Base-by-base conservation (phyloP, 2,113 vertebrate species). In the Aix galericulata region DNA sequence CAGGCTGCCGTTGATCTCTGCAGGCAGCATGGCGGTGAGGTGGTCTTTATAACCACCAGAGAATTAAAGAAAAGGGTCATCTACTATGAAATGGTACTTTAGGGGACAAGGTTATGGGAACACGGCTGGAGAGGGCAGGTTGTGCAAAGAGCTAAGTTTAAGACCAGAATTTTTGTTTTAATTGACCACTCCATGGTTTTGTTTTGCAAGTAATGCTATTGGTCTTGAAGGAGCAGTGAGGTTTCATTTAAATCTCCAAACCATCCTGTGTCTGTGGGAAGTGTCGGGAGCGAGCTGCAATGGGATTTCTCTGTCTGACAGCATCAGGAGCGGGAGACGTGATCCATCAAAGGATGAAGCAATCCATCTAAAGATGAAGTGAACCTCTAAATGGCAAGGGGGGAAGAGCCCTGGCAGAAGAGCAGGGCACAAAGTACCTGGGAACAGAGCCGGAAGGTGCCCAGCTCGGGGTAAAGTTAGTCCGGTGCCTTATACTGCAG, bases 201-300 rank as follows among this genome's bases (percentile, higher is more conserved):
- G 40, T 53, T 76, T 34, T 89, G 46, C 48, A 62, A 1, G 87
- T 40, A 14, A 48, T 48, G 46, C 46, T 21, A 22, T 48, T 46
- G 31, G 6, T 87, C n/a, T 23, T 62, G 42, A 31, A 68, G 29
- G 55, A 89, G 21, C 48, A 53, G 5, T 0, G 2, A 79, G 14
- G 4, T 48, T 29, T 50, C 46, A 36, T 52, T 60, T 34, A 52
- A 74, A 63, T 38, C 1, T 10, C 14, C 52, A 44, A 23, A 26
- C 13, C 21, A 59, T 36, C 9, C 8, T 0, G 0, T 2, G 0
- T 50, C 27, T 13, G 38, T 38, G 17, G 26, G 62, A 64, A 64
- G 26, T 6, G 8, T 13, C 7, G 16, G 26, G 26, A 64, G 26
- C 5, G 8, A 40, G 26, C 17, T 64, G 52, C 52, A 55, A 2